Conservation (phyloP, 2,113 vertebrate species). For the Phalacrocorax brasilianus region DNA sequence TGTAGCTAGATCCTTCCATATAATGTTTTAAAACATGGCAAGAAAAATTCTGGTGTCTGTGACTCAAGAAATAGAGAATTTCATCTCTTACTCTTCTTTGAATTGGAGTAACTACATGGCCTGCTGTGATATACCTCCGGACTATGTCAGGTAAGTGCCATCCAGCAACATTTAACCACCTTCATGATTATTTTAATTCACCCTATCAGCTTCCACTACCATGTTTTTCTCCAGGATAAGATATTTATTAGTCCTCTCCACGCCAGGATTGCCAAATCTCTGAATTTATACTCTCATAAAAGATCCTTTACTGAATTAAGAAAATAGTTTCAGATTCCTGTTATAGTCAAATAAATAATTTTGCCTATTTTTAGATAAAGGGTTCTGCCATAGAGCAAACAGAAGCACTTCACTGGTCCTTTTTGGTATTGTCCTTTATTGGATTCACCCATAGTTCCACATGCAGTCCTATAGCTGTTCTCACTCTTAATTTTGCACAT, state of each 20-base stretch:
- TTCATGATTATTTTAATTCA: background rate
- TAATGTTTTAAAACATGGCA: background rate
- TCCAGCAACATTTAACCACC: background rate
- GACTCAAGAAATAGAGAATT: background rate
- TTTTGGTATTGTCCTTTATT: background rate
- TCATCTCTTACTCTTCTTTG: background rate
- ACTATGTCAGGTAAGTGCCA: background rate
- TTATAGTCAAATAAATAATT: background rate
- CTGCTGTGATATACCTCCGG: background rate
- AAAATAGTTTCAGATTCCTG: background rate
- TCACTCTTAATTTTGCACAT: background rate
- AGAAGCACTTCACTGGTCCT: background rate
- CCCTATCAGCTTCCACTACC: background rate
- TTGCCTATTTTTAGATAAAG: background rate
- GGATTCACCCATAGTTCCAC: background rate
- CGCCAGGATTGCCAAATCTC: background rate
- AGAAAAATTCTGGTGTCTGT: background rate
- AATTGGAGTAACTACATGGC: background rate
- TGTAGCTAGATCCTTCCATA: background rate
- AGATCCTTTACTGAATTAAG: background rate
- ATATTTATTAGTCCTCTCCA: background rate
- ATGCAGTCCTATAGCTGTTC: background rate
- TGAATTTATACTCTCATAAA: background rate
- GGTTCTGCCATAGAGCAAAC: background rate
- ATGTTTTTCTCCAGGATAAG: background rate